A percentile compares a stretch with the other conserved stretches of the same genome.
phyloP scores from a whole-genome alignment of 2,113 vertebrate species.

The Desmodus rotundus region DNA sequence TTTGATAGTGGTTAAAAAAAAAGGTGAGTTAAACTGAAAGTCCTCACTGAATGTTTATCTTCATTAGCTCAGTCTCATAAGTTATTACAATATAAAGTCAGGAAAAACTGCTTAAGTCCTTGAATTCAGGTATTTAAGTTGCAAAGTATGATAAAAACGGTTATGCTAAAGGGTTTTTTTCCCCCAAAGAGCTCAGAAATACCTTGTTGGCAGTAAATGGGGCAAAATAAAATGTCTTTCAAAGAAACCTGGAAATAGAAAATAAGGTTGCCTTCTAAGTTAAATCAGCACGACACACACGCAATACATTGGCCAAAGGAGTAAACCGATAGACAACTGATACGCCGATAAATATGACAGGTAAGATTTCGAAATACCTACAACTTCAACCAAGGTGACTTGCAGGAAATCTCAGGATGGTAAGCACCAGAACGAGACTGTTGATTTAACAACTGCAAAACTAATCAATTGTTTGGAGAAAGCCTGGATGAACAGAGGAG shows the following conservation, averaged over 20 bases:
- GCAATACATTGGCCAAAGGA: not conserved
- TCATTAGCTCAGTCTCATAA: conserved; percentile 41
- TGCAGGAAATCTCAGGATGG: not conserved
- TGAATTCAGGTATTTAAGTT: conserved; percentile 22
- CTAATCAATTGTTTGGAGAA: not conserved
- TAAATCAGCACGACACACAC: not conserved
- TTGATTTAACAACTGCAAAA: not conserved
- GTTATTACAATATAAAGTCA: not conserved
- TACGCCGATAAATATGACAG: not conserved
- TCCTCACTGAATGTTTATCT: conserved; percentile 66
- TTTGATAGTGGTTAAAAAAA: conserved; percentile 24
- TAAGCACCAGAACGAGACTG: not conserved
- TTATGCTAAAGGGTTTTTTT: not conserved
- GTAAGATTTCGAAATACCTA: not conserved
- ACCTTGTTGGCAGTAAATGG: not conserved
- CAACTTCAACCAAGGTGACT: not conserved
- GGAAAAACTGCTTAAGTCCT: conserved; percentile 22
- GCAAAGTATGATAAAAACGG: conserved; percentile 41
- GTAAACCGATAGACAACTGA: not conserved
- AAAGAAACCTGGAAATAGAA: conserved; percentile 25
- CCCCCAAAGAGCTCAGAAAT: not conserved
- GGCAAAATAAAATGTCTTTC: not conserved
- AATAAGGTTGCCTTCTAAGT: not conserved
- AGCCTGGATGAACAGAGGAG: not conserved
- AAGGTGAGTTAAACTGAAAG: conserved; percentile 56